phyloP scores from a whole-genome alignment of 2,888 invertebrate species.

The Drosophila histrio region DNA sequence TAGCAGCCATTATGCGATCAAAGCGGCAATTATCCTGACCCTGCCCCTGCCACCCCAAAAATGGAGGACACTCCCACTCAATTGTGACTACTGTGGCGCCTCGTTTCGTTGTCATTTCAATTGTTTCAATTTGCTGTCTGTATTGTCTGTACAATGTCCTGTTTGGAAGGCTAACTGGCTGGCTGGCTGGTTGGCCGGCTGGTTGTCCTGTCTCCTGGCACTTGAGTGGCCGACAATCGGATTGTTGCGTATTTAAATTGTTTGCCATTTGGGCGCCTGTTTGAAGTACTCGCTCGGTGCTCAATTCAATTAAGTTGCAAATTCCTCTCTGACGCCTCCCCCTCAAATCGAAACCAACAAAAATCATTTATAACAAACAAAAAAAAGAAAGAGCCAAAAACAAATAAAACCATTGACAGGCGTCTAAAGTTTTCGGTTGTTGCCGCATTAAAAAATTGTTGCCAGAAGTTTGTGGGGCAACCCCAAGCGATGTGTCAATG shows the following conservation, averaged over 20 bases:
- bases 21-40: slow-evolving; percentile 77
- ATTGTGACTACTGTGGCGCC: slow-evolving; percentile 22
- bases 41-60: background rate
- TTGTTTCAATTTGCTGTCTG: slow-evolving; percentile 55
- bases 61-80: slow-evolving; percentile 4
- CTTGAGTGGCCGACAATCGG: slow-evolving; percentile 43
- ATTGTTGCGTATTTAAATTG: slow-evolving; percentile 51
- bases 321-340: slow-evolving; percentile 19
- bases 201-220: slow-evolving; percentile 7
- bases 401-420: slow-evolving; percentile 48
- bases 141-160: slow-evolving; percentile 5
- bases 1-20: slow-evolving; percentile 82
- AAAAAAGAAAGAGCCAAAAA: background rate
- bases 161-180: slow-evolving; percentile 8
- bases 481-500: slow-evolving; percentile 75
- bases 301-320: slow-evolving; percentile 51
- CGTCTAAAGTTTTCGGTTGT: slow-evolving; percentile 36
- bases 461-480: slow-evolving; percentile 39
- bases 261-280: slow-evolving; percentile 32
- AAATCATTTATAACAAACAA: slow-evolving; percentile 38
- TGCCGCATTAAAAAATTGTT: slow-evolving; percentile 56
- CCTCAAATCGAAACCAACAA: slow-evolving; percentile 22
- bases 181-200: background rate
- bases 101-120: slow-evolving; percentile 47
- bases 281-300: slow-evolving; percentile 29